These are phyloP conservation scores for Poliocrania exsul DNA, from an alignment of 2,797 vertebrate genomes.

Conservation along the genomic window DNA sequence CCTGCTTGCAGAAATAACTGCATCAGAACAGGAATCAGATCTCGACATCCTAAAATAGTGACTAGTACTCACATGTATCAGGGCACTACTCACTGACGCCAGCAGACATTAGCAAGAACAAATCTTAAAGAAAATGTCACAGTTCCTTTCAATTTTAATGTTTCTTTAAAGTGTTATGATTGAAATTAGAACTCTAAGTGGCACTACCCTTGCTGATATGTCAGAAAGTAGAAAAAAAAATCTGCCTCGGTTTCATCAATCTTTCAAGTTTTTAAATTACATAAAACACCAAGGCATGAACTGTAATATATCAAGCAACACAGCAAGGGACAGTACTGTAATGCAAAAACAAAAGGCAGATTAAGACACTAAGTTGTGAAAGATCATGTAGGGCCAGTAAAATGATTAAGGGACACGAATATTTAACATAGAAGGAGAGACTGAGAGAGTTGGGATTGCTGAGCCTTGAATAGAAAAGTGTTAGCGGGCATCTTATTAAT, in stretches of 20 bases:
- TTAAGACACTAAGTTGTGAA: background rate
- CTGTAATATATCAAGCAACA: background rate
- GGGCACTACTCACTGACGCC: background rate
- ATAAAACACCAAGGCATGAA: background rate
- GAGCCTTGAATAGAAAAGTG: background rate
- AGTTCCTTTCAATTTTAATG: background rate
- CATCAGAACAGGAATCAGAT: background rate
- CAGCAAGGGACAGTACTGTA: background rate
- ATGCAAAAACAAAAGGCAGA: background rate
- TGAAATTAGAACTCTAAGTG: background rate
- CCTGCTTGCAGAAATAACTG: background rate
- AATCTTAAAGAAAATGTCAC: background rate
- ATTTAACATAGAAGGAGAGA: background rate
- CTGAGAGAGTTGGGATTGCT: background rate
- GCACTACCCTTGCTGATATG: background rate
- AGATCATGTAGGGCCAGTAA: background rate
- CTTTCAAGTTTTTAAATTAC: background rate
- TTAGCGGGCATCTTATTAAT: background rate
- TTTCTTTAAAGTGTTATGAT: background rate
- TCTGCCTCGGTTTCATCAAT: background rate
- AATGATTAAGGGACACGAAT: background rate
- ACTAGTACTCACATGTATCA: background rate
- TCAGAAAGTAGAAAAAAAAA: background rate
- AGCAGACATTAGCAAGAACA: background rate
- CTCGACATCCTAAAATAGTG: background rate